Percentiles rank a stretch among this genome's conserved stretches.
phyloP scores from a whole-genome alignment of 2,113 vertebrate species.

The Leptobrachium leishanense region DNA sequence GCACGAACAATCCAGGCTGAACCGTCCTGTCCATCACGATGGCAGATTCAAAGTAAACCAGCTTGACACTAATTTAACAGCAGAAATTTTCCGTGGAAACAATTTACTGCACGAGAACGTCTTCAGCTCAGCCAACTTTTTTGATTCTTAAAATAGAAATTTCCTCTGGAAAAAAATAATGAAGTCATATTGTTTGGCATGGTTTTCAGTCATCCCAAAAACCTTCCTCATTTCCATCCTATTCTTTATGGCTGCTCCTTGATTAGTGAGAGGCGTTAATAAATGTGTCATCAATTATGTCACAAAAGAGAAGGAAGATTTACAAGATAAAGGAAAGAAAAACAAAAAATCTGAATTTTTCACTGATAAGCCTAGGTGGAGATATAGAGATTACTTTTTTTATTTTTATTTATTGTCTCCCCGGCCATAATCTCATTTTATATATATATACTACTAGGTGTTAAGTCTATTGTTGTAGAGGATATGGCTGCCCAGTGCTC shows the following conservation, averaged over 20 bases:
- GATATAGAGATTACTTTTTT: no score
- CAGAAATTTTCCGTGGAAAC: conserved; percentile 43
- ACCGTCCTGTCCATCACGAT: conserved; percentile 14
- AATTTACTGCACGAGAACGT: conserved; percentile 22
- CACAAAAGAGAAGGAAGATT: no score
- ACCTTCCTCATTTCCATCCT: neutral
- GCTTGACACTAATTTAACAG: conserved; percentile 21
- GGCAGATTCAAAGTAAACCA: conserved; percentile 14
- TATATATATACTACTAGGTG: no score
- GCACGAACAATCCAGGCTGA: conserved; percentile 43
- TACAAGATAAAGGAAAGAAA: no score
- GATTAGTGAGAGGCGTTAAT: neutral
- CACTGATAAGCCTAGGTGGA: no score
- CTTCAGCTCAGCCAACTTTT: conserved; percentile 14
- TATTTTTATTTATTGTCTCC: no score
- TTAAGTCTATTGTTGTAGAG: no score
- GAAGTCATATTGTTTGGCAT: neutral
- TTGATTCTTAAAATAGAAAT: neutral
- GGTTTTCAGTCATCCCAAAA: neutral
- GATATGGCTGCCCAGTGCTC: no score
- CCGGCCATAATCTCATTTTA: no score
- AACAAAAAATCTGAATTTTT: no score
- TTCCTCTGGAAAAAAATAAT: neutral
- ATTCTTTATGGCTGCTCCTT: neutral
- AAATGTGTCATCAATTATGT: no score